Evolutionary conservation across 2,888 invertebrate genomes (phyloP).

Genomic region (Epinotia demarniana): DNA sequence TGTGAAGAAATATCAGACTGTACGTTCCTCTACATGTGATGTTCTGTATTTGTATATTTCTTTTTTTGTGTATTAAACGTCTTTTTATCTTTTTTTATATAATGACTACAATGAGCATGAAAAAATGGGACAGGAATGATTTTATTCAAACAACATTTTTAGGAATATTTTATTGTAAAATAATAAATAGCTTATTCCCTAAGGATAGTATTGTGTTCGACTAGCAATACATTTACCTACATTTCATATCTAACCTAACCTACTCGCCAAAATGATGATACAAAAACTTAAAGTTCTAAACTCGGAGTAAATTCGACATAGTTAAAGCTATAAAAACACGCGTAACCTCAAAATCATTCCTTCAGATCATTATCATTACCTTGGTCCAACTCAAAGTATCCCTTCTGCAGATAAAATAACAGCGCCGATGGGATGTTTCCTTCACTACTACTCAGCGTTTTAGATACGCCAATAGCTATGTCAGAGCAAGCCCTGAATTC

Average conservation of each 20-base stretch:
- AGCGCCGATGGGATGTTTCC: conserved; percentile 53
- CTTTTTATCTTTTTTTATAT: too few relatives aligned
- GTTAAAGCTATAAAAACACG: conserved; percentile 28
- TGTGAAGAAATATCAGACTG: too few relatives aligned
- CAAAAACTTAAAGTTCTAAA: not conserved
- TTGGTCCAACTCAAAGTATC: conserved; percentile 55
- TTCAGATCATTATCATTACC: conserved; percentile 49
- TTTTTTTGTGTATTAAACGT: too few relatives aligned
- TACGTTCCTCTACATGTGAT: too few relatives aligned
- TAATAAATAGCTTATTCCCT: conserved; percentile 34
- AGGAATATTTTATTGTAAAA: conserved; percentile 19
- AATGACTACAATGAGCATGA: conserved; percentile 8
- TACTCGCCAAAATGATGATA: not conserved
- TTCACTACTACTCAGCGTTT: conserved; percentile 56
- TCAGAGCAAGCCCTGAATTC: conserved; percentile 93
- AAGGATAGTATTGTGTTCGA: conserved; percentile 6
- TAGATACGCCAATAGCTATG: conserved; percentile 86
- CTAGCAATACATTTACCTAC: not conserved
- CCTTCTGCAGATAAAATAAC: conserved; percentile 54
- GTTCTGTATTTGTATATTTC: too few relatives aligned
- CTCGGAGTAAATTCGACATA: not conserved
- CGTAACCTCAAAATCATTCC: conserved; percentile 18
- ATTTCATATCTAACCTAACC: not conserved
- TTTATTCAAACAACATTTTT: not conserved
- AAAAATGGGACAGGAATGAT: not conserved